Evolutionary conservation across 2,888 invertebrate species (phyloP).

Genomic region (Xanthorhoe designata): DNA sequence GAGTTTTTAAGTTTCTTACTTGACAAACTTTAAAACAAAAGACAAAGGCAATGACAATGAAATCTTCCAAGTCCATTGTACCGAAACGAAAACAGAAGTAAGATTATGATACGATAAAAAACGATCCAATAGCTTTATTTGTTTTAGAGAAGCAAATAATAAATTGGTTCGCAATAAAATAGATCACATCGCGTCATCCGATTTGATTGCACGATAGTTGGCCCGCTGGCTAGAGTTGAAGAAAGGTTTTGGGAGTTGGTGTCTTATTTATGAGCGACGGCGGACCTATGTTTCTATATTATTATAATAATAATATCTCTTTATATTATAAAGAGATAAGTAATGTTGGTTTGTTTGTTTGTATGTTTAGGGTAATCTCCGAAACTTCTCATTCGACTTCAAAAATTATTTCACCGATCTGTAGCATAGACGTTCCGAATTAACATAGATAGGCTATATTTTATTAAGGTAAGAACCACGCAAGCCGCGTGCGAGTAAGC

Average conservation of each 20-base stretch:
- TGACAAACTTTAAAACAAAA: background rate
- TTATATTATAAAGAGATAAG: too few relatives aligned
- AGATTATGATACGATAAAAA: background rate
- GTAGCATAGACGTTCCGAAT: too few relatives aligned
- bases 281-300: too few relatives aligned
- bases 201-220: slow-evolving; percentile 16
- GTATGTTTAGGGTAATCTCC: too few relatives aligned
- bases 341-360: too few relatives aligned
- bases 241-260: slow-evolving; percentile 1
- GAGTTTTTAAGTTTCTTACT: background rate
- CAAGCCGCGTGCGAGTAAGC: too few relatives aligned
- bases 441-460: too few relatives aligned
- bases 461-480: too few relatives aligned
- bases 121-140: slow-evolving; percentile 2
- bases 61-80: background rate
- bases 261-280: background rate
- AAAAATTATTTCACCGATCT: too few relatives aligned
- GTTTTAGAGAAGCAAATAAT: slow-evolving; percentile 9
- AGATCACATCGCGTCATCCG: slow-evolving; percentile 3
- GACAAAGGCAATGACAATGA: background rate
- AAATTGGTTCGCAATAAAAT: slow-evolving; percentile 21
- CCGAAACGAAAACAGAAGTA: slow-evolving; percentile 1
- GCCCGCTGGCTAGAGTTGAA: background rate
- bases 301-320: too few relatives aligned
- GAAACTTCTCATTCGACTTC: too few relatives aligned